These are phyloP conservation scores for Chloropsis hardwickii DNA, from an alignment of 2,113 vertebrate genomes.

Conservation along the genomic window DNA sequence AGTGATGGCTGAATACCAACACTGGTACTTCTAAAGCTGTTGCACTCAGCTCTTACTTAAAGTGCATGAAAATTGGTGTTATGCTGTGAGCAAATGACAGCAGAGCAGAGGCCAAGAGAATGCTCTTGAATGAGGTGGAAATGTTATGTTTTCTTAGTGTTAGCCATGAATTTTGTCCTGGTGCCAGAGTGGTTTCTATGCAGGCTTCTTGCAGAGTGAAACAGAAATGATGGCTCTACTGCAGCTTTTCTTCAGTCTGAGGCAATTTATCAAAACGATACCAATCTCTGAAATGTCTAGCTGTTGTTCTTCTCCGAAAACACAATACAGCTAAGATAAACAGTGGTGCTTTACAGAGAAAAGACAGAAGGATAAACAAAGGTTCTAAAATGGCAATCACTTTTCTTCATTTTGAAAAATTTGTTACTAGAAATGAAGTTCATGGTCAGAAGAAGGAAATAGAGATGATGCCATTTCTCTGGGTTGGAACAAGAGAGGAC, in stretches of 20 bases:
- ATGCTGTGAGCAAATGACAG: not conserved
- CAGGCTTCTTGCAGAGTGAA: not conserved
- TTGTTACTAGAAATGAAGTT: not conserved
- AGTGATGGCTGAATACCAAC: not conserved
- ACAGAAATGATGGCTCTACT: not conserved
- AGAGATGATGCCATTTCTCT: not conserved
- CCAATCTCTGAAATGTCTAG: slow-evolving; percentile 19
- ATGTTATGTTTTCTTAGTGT: slow-evolving; percentile 16
- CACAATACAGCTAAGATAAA: slow-evolving; percentile 10
- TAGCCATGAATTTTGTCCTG: not conserved
- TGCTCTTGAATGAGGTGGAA: slow-evolving; percentile 14
- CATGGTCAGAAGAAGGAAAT: not conserved
- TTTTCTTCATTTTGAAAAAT: not conserved
- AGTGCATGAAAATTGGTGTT: slow-evolving; percentile 3
- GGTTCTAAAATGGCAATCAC: not conserved
- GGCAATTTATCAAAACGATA: slow-evolving; percentile 18
- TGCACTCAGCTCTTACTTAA: not conserved
- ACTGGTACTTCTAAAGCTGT: not conserved
- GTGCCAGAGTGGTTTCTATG: slow-evolving; percentile 1
- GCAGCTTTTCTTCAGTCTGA: not conserved
- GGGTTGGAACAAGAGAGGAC: not conserved
- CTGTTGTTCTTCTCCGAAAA: slow-evolving; percentile 23
- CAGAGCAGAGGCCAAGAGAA: slow-evolving; percentile 9
- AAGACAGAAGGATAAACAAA: slow-evolving; percentile 12
- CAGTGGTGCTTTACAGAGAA: not conserved